Base-by-base conservation (phyloP, 2,797 vertebrate genomes). In the Crocidura indochinensis region DNA sequence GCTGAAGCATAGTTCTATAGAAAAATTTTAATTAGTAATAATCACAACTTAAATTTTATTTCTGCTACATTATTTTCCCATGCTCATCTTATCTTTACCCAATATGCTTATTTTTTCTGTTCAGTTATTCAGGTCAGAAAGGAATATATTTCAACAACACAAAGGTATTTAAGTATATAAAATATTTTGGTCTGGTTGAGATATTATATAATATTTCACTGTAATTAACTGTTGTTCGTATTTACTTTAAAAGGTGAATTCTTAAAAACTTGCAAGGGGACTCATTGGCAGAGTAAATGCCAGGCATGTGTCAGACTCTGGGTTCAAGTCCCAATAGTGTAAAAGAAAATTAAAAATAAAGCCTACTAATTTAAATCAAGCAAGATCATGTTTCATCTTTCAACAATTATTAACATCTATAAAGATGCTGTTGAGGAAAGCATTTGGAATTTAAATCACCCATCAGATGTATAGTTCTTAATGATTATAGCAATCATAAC, bases 21-120 rank as follows among this genome's bases (percentile, higher is more conserved):
- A 77, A 92, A 75, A 20, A 78, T 56, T 84, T 79, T 75, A 86
- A 82, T 68, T 27, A 56, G n/a, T 69, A 12, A 46, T 9, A 92
- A 53, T 94, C 4, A 72, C 26, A 85, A 87, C 10, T 24, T 84
- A 44, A 68, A 10, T 88, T 94, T 94, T 91, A 49, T 74, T 84
- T 75, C 24, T 81, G 24, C 77, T 92, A 53, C 27, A 47, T 2
- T 49, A 62, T 65, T 86, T 90, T 1, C 22, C 76, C 53, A 49
- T 68, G 17, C 47, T 87, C 27, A 75, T 64, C 19, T 84, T 88
- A 12, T 83, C 71, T 81, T 74, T 77, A 5, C 10, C 15, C 2
- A 92, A 15, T 20, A 79, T n/a, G 11, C 47, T 71, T 22, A 9
- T 92, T 38, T 38, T 38, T 38, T 38, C 38, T 38, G 38, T 38